These are phyloP conservation scores for Tachysurus fulvidraco DNA, from an alignment of 2,113 vertebrate genomes.

Conservation along the genomic window DNA sequence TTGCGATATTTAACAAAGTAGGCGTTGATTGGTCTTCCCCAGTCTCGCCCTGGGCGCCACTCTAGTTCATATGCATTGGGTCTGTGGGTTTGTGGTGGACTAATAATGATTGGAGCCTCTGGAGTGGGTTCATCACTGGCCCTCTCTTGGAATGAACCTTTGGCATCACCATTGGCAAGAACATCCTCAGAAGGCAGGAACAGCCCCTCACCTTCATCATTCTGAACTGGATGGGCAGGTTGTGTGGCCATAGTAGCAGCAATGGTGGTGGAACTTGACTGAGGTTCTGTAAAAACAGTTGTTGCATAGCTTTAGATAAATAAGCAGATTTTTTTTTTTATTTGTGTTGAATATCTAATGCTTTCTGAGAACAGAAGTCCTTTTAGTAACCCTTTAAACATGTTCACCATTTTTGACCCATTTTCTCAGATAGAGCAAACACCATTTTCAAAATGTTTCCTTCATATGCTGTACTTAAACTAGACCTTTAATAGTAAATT, in stretches of 20 bases:
- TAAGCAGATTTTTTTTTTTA: not conserved
- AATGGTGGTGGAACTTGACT: slow-evolving; percentile 52
- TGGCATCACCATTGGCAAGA: not conserved
- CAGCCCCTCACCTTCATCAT: slow-evolving; percentile 65
- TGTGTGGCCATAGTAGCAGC: slow-evolving; percentile 42
- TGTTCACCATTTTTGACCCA: not conserved
- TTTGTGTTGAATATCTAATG: not conserved
- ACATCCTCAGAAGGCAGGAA: slow-evolving; percentile 52
- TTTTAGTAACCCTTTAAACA: not conserved
- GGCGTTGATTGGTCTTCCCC: slow-evolving; percentile 85
- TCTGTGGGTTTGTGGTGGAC: slow-evolving; percentile 88
- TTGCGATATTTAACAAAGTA: slow-evolving; percentile 97
- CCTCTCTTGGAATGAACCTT: slow-evolving; percentile 53
- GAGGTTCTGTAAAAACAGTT: slow-evolving; percentile 65
- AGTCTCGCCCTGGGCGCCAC: slow-evolving; percentile 86
- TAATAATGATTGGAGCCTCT: slow-evolving; percentile 94
- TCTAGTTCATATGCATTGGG: slow-evolving; percentile 84
- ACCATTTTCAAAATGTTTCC: not conserved
- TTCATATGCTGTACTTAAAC: not conserved
- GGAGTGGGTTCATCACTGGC: slow-evolving; percentile 69
- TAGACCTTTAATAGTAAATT: not conserved
- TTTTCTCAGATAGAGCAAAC: not conserved
- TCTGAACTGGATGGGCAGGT: slow-evolving; percentile 68
- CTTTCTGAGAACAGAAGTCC: not conserved
- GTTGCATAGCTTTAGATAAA: slow-evolving; percentile 3